phyloP scores from a whole-genome alignment of 2,888 invertebrate genomes.

The Muscina levida region DNA sequence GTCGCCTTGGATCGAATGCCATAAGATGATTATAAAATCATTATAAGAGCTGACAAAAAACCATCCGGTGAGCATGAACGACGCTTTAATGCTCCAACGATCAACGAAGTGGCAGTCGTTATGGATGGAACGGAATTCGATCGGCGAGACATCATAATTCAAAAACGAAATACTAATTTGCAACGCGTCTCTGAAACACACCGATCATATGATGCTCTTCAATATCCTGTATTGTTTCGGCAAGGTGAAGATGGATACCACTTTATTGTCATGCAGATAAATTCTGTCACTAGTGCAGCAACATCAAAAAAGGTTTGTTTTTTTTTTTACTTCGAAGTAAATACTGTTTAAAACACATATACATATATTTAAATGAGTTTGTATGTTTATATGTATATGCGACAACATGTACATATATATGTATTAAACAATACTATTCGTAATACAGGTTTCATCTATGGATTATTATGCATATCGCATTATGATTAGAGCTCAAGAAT shows the following conservation, averaged over 20 bases:
- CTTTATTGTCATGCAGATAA: background rate
- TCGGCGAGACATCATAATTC: too few relatives aligned
- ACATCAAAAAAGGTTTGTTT: background rate
- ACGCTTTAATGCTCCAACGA: too few relatives aligned
- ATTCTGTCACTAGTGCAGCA: background rate
- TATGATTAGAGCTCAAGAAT: background rate
- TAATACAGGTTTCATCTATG: background rate
- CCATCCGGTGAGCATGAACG: too few relatives aligned
- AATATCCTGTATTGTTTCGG: slow-evolving; percentile 36
- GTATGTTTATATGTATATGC: too few relatives aligned
- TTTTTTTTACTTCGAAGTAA: slow-evolving; percentile 31
- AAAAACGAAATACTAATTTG: slow-evolving; percentile 27
- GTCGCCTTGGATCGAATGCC: too few relatives aligned
- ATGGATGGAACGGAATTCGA: too few relatives aligned
- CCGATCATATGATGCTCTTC: slow-evolving; percentile 28
- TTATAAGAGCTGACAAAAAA: too few relatives aligned
- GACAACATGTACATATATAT: too few relatives aligned
- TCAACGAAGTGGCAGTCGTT: too few relatives aligned
- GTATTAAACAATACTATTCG: too few relatives aligned
- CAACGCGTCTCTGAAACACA: slow-evolving; percentile 27
- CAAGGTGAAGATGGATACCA: slow-evolving; percentile 31
- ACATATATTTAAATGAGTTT: background rate
- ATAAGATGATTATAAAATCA: too few relatives aligned
- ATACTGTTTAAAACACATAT: background rate
- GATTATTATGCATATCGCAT: background rate